Evolutionary conservation across 2,797 vertebrate genomes (phyloP).

Genomic region (Urophycis tenuis): DNA sequence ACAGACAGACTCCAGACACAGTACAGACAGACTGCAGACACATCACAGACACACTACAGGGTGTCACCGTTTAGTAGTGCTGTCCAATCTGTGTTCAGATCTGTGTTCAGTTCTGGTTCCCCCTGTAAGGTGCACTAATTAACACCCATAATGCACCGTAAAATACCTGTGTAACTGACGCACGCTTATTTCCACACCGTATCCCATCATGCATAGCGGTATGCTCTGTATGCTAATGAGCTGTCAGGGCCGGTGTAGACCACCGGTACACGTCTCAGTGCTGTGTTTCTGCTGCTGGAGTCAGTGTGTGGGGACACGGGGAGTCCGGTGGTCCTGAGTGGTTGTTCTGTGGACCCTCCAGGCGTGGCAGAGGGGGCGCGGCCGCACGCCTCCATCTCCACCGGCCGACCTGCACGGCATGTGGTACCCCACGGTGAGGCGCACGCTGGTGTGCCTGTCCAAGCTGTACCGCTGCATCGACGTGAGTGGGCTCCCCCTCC

Average conservation of each 20-base stretch:
- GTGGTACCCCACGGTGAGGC: slow-evolving; percentile 98
- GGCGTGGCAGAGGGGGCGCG: slow-evolving; percentile 73
- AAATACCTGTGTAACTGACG: background rate
- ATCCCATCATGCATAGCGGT: background rate
- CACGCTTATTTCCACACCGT: background rate
- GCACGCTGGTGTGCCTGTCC: slow-evolving; percentile 94
- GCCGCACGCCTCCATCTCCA: slow-evolving; percentile 78
- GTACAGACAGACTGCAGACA: no score
- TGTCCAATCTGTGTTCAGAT: background rate
- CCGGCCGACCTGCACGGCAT: slow-evolving; percentile 97
- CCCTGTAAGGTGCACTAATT: background rate
- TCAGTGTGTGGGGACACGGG: no score
- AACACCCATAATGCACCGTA: background rate
- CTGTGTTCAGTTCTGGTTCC: background rate
- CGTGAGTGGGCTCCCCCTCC: slow-evolving; percentile 64
- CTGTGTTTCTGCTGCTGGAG: no score
- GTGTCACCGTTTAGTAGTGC: background rate
- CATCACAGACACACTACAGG: no score
- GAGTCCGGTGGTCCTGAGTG: no score
- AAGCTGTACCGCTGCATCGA: slow-evolving; percentile 99
- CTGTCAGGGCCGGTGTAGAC: background rate
- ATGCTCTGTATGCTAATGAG: background rate
- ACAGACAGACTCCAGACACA: no score
- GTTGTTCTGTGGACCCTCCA: no score
- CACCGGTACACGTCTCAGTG: no score